Base-by-base conservation (phyloP, 1,140 invertebrate genomes). In the Nephila pilipes region DNA sequence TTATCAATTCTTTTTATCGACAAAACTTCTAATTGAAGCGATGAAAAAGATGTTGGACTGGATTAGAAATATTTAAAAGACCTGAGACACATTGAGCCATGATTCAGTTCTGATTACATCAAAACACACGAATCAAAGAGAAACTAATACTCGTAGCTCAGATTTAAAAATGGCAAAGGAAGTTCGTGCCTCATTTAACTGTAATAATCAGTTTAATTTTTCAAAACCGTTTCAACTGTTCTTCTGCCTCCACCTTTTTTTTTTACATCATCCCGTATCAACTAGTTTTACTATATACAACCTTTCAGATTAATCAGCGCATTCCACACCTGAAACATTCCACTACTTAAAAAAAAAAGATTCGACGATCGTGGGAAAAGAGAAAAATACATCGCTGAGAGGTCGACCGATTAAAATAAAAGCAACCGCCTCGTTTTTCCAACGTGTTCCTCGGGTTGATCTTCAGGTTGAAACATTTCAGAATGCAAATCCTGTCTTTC, bases 401-500 rank as follows among this genome's bases (percentile, higher is more conserved):
- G 29, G 29, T 32, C 69, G 14, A 75, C 29, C 69, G 25, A 75
- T 75, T 75, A 32, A 75, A 75, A 36, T 75, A 32, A 36, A 75
- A 75, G 29, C 18, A 29, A 75, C 18, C 14, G 25, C 5, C 32
- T 75, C 32, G 14, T 75, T 75, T 75, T 75, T 36, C 16, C 16
- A 32, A 12, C 16, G 16, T 32, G 14, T 3, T 32, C 25, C 4
- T 29, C 16, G 32, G 69, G 12, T 25, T 65, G 10, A n/a, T n/a
- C n/a, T 25, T 65, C 69, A 14, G 65, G 69, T 75, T 36, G 69
- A 36, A 75, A 75, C 69, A 36, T 75, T 75, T 75, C 14, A 32
- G 69, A 75, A 75, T 75, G 69, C 69, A 20, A 29, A 75, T 14
- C 69, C 29, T 75, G 32, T 38, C 54, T 25, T 38, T 83, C 22